Percentiles rank a stretch among this genome's conserved stretches.
These are phyloP conservation scores for Rhineura floridana DNA, from an alignment of 2,113 vertebrate genomes.

Conservation along the genomic window DNA sequence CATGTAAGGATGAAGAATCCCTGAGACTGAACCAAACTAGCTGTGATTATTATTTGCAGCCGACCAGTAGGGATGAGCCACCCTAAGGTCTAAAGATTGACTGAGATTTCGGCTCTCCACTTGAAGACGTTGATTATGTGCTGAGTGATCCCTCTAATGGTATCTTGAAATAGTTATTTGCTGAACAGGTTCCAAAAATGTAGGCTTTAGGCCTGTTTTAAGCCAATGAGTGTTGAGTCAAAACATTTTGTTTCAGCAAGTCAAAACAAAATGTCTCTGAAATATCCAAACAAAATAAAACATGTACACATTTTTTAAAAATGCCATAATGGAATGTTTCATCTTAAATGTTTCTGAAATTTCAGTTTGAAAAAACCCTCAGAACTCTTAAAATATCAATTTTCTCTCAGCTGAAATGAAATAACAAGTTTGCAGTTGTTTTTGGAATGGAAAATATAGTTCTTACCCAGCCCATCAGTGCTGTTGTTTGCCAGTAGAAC, in stretches of 20 bases:
- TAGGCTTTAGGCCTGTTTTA: neutral
- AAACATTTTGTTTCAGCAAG: constrained; percentile 33
- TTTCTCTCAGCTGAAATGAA: neutral
- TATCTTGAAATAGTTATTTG: constrained; percentile 27
- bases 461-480: neutral
- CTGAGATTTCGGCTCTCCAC: neutral
- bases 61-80: neutral
- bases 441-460: neutral
- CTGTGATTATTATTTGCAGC: neutral
- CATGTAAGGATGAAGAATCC: neutral
- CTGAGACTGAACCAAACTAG: neutral
- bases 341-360: constrained; percentile 12
- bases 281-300: constrained; percentile 20
- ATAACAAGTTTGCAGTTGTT: neutral
- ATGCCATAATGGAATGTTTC: constrained; percentile 15
- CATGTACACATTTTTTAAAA: constrained; percentile 1
- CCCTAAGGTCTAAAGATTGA: neutral
- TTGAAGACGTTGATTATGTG: constrained; percentile 11
- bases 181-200: constrained; percentile 15
- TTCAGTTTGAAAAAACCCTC: neutral
- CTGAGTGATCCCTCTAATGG: constrained; percentile 16
- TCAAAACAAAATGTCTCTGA: constrained; percentile 29
- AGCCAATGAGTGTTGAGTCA: constrained; percentile 26
- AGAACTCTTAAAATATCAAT: constrained; percentile 12
- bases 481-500: neutral